These are phyloP conservation scores for Pelobates cultripes DNA, from an alignment of 2,797 vertebrate genomes.

Conservation along the genomic window DNA sequence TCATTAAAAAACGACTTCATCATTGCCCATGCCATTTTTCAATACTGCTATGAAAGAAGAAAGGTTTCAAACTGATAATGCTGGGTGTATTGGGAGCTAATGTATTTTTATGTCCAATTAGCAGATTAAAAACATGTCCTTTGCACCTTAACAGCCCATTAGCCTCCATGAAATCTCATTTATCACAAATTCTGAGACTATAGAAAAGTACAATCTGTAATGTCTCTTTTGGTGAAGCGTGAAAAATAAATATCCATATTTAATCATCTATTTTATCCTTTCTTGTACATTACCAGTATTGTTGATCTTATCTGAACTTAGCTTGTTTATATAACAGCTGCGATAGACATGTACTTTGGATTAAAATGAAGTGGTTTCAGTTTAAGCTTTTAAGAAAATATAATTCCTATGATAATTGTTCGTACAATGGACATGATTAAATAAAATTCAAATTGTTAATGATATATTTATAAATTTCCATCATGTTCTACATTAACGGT, in stretches of 20 bases:
- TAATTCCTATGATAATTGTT: too few relatives aligned
- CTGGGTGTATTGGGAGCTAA: slow-evolving; percentile 1
- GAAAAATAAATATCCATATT: neutral
- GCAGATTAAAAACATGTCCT: neutral
- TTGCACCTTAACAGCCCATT: neutral
- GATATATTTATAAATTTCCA: too few relatives aligned
- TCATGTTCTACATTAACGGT: too few relatives aligned
- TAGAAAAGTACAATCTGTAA: neutral
- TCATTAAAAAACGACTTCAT: neutral
- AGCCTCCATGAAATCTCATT: neutral
- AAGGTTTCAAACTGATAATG: neutral
- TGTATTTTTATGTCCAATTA: slow-evolving; percentile 12
- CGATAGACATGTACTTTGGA: neutral
- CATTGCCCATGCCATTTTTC: neutral
- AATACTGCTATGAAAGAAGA: neutral
- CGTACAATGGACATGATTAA: too few relatives aligned
- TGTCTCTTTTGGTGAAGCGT: neutral
- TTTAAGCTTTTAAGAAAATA: too few relatives aligned
- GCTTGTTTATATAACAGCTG: neutral
- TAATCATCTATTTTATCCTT: slow-evolving; percentile 15
- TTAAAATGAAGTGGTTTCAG: too few relatives aligned
- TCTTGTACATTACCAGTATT: neutral
- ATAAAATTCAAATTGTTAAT: too few relatives aligned
- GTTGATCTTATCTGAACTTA: neutral
- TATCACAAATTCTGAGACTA: neutral